phyloP scores from a whole-genome alignment of 1,140 invertebrate species.

The Eciton burchellii region DNA sequence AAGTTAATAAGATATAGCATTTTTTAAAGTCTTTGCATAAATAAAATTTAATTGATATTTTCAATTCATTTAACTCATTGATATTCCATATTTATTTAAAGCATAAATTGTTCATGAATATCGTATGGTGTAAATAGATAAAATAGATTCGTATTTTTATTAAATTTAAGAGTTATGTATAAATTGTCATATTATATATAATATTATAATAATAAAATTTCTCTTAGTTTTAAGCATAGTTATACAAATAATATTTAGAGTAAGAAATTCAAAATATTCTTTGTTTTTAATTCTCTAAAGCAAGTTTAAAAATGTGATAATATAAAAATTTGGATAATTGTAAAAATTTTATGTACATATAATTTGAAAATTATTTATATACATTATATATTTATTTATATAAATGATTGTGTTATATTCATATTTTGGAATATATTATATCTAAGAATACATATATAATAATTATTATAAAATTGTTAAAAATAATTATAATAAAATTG shows the following conservation, averaged over 20 bases:
- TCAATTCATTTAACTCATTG: background rate
- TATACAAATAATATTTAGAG: background rate
- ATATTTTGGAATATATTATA: background rate
- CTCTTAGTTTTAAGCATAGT: slow-evolving; percentile 1
- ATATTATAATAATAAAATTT: slow-evolving; percentile 1
- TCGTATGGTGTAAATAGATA: background rate
- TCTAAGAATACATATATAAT: slow-evolving; percentile 39
- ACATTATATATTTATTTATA: background rate
- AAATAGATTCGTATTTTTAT: background rate
- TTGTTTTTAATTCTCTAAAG: background rate
- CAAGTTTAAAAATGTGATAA: background rate
- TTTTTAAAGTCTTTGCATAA: background rate
- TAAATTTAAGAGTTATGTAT: slow-evolving; percentile 1
- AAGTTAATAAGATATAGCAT: slow-evolving; percentile 1
- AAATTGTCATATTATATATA: background rate
- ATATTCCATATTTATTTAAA: background rate
- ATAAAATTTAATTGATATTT: background rate
- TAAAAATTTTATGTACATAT: slow-evolving; percentile 14
- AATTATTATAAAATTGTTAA: too few species aligned
- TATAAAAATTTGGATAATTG: background rate
- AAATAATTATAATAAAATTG: slow-evolving; percentile 9
- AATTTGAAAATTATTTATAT: background rate
- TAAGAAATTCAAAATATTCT: background rate
- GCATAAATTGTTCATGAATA: background rate
- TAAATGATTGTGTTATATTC: background rate